phyloP scores from a whole-genome alignment of 2,797 vertebrate species.

The Melanotaenia boesemani region DNA sequence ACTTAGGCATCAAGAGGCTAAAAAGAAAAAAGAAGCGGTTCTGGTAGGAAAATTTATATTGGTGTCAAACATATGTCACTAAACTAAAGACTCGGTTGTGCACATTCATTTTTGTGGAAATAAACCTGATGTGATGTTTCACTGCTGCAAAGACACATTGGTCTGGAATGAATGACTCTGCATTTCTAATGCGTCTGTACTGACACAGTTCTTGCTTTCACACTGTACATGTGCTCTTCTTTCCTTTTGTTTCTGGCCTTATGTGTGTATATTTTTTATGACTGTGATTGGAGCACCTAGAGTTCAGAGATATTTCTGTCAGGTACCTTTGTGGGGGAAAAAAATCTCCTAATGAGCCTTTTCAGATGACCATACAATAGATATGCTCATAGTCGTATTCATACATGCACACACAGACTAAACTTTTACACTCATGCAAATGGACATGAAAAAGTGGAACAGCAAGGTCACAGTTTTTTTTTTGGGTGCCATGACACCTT shows the following conservation, averaged over 20 bases:
- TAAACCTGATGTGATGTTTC: constrained; percentile 1
- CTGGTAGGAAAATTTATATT: constrained; percentile 11
- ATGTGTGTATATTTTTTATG: constrained; percentile 9
- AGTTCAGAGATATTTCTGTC: constrained; percentile 59
- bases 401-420: neutral
- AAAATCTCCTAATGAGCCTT: constrained; percentile 48
- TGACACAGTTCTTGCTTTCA: neutral
- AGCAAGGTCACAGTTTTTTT: constrained; percentile 58
- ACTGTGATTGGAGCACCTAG: neutral
- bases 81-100: neutral
- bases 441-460: constrained; percentile 59
- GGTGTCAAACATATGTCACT: constrained; percentile 20
- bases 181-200: constrained; percentile 42
- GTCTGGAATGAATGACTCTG: constrained; percentile 61
- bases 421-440: constrained; percentile 14
- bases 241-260: constrained; percentile 23
- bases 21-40: constrained; percentile 3
- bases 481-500: constrained; percentile 41
- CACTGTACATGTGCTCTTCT: neutral
- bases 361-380: constrained; percentile 24
- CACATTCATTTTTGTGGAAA: neutral
- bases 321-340: constrained; percentile 54
- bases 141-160: constrained; percentile 49
- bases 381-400: neutral
- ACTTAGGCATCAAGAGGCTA: constrained; percentile 32